phyloP scores from a whole-genome alignment of 2,113 vertebrate genomes.

The Engystomops pustulosus region DNA sequence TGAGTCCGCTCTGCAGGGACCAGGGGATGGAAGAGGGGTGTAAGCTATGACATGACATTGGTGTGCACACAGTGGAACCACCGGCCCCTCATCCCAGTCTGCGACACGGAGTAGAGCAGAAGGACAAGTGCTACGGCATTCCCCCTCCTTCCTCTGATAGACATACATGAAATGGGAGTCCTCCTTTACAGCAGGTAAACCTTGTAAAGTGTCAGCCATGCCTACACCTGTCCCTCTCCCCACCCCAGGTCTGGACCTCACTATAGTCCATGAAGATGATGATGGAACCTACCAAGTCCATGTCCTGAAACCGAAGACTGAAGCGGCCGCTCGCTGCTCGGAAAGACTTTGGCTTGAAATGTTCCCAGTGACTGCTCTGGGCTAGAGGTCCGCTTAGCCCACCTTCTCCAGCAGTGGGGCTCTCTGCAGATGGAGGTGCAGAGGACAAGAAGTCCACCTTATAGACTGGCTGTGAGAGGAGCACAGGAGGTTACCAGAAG shows the following conservation, averaged over 20 bases:
- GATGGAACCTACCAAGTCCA: conserved; percentile 78
- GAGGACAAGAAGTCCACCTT: conserved; percentile 78
- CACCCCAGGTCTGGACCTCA: too few species aligned
- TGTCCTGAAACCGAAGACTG: conserved; percentile 81
- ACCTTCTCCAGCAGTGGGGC: neutral
- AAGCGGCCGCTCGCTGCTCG: conserved; percentile 76
- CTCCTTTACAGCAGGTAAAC: too few species aligned
- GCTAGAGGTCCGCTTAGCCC: conserved; percentile 38
- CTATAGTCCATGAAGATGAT: too few species aligned
- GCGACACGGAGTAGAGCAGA: conserved; percentile 1
- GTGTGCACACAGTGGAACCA: neutral
- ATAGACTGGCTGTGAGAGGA: conserved; percentile 79
- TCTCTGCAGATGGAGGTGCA: conserved; percentile 22
- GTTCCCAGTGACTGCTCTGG: neutral
- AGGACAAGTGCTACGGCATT: neutral
- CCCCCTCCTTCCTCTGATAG: too few species aligned
- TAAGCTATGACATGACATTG: too few species aligned
- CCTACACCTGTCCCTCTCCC: too few species aligned
- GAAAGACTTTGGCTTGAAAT: conserved; percentile 72
- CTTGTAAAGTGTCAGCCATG: too few species aligned
- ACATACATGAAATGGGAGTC: too few species aligned
- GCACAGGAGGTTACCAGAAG: too few species aligned
- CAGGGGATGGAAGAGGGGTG: too few species aligned
- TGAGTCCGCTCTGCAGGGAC: too few species aligned
- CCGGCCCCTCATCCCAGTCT: neutral